A percentile compares a stretch with the other conserved stretches of the same genome.
Evolutionary conservation across 2,888 invertebrate species (phyloP).

Genomic region (Caenorhabditis virilis): DNA sequence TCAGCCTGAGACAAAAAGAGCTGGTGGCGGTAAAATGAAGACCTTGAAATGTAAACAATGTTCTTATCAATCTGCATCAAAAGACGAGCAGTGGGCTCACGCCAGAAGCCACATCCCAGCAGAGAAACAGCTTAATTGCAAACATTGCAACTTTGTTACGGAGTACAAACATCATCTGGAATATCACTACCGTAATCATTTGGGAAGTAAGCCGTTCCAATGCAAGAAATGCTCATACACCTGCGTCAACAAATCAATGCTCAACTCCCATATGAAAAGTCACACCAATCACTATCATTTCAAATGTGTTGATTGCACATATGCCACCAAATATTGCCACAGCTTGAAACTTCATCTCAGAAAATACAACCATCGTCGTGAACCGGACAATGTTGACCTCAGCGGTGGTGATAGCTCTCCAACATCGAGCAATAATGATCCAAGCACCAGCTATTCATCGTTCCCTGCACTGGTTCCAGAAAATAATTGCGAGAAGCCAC

Average conservation of each 20-base stretch:
- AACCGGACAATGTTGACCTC: slow-evolving; percentile 81
- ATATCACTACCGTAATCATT: slow-evolving; percentile 92
- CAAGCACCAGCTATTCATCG: slow-evolving; percentile 9
- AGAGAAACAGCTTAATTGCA: slow-evolving; percentile 87
- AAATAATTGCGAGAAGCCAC: slow-evolving; percentile 4
- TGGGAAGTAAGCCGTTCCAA: slow-evolving; percentile 83
- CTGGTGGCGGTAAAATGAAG: slow-evolving; percentile 73
- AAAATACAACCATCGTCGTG: slow-evolving; percentile 83
- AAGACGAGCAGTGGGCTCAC: slow-evolving; percentile 89
- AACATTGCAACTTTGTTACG: slow-evolving; percentile 93
- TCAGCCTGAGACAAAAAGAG: slow-evolving; percentile 33
- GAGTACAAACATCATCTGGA: slow-evolving; percentile 98
- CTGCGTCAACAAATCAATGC: slow-evolving; percentile 98
- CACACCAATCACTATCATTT: slow-evolving; percentile 76
- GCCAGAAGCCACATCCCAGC: slow-evolving; percentile 85
- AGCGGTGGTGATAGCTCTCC: slow-evolving; percentile 74
- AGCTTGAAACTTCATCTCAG: slow-evolving; percentile 91
- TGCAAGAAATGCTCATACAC: slow-evolving; percentile 66
- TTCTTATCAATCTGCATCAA: slow-evolving; percentile 82
- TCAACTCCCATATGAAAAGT: slow-evolving; percentile 95
- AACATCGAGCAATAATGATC: slow-evolving; percentile 11
- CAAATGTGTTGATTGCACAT: slow-evolving; percentile 88
- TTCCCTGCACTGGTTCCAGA: slow-evolving; percentile 8
- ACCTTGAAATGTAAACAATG: slow-evolving; percentile 92
- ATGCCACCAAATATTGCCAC: slow-evolving; percentile 97